Evolutionary conservation across 1,140 invertebrate species (phyloP).

Genomic region (Arctopsyche grandis): DNA sequence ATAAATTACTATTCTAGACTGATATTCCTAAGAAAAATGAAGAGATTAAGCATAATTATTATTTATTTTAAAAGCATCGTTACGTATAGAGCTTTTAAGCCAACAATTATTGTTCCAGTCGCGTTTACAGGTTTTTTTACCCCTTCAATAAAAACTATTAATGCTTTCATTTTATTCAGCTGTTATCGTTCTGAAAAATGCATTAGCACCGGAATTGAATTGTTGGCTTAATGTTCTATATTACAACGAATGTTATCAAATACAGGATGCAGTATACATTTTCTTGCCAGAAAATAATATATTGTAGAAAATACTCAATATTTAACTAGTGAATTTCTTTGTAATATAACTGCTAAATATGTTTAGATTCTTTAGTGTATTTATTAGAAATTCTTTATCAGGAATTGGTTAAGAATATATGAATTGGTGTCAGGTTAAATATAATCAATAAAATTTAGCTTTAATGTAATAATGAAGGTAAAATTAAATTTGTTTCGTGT

Average conservation of each 20-base stretch:
- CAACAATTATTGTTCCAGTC: background rate
- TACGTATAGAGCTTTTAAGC: constrained; percentile 17
- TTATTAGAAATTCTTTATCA: constrained; percentile 46
- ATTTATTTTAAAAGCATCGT: constrained; percentile 52
- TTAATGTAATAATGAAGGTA: constrained; percentile 31
- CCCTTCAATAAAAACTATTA: background rate
- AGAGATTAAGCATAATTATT: constrained; percentile 49
- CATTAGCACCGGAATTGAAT: constrained; percentile 1
- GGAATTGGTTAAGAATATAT: constrained; percentile 54
- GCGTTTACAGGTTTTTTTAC: too few relatives aligned
- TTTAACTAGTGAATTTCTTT: constrained; percentile 51
- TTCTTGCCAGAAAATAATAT: constrained; percentile 54
- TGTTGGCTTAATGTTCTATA: constrained; percentile 20
- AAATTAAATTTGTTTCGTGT: constrained; percentile 20
- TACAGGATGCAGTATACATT: constrained; percentile 54
- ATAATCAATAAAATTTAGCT: constrained; percentile 49
- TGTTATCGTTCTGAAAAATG: background rate
- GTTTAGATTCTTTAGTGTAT: constrained; percentile 49
- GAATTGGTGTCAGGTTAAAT: constrained; percentile 54
- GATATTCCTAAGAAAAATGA: constrained; percentile 53
- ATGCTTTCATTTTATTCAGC: background rate
- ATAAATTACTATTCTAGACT: constrained; percentile 55
- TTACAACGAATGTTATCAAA: constrained; percentile 38
- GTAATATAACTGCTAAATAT: constrained; percentile 46
- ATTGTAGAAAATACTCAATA: constrained; percentile 54